Base-by-base conservation (phyloP, 1,140 invertebrate species). In the Uloborus diversus region DNA sequence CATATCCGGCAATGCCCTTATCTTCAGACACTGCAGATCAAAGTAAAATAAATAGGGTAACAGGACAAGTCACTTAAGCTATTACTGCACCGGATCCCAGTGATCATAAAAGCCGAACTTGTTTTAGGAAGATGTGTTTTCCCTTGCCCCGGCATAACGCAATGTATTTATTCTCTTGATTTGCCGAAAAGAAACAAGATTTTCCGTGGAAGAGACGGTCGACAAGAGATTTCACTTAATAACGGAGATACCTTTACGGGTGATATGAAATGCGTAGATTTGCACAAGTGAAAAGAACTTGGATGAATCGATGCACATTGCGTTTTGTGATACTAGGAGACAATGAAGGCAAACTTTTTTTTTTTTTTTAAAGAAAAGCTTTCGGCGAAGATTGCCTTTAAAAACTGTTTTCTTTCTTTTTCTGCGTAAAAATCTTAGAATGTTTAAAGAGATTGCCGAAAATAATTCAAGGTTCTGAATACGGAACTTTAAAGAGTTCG, bases 1-100 rank as follows among this genome's bases (percentile, higher is more conserved):
- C 42, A 71, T 59, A 71, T 59, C 69, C 13, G 20, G 7, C 25
- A 23, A 30, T 59, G 32, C 59, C 69, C 59, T 71, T 33, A 71
- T 71, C 53, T 35, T 17, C 35, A 28, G 56, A 71, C 33, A 23
- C 69, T 61, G 23, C 70, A 73, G 70, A 73, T 73, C 57, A 73
- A 73, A 73, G 70, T 73, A 73, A 73, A 73, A 73, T 73, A 73
- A 73, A 73, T 53, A 73, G 70, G 56, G 30, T 73, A 73, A 73
- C 70, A 73, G 70, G 70, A 73, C 70, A 73, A 73, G 70, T 73
- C 70, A 73, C 70, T 73, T 73, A 73, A 73, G 70, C 70, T 73
- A 73, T 73, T 73, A 73, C 70, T 56, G 57, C 70, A 62, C 59
- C 53, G 53, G 51, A 33, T 73, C 70, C 27, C 28, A n/a, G 70